Conservation (phyloP, 92 coral and sea anemone genomes). For the Diadumene lineata region DNA sequence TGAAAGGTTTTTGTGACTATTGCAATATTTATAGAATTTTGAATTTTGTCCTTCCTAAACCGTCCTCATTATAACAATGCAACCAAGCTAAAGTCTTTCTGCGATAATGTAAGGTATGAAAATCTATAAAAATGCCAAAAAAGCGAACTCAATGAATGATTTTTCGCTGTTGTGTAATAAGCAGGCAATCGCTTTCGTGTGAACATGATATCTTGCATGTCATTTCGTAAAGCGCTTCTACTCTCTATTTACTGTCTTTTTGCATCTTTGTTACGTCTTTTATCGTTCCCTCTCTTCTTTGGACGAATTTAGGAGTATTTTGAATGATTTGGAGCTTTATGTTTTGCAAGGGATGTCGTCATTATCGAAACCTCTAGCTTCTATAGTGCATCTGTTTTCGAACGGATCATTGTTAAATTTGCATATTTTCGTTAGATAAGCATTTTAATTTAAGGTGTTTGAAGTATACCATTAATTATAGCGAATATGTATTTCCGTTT, state of each 20-base stretch:
- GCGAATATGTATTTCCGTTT: too few relatives aligned
- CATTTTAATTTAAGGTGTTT: not conserved
- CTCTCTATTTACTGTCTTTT: too few relatives aligned
- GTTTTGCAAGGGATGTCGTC: too few relatives aligned
- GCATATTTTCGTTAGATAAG: not conserved
- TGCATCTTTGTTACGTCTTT: too few relatives aligned
- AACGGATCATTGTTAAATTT: not conserved
- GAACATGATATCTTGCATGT: not conserved
- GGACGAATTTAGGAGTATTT: not conserved
- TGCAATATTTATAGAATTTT: not conserved
- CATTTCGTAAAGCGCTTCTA: too few relatives aligned
- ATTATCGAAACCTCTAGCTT: too few relatives aligned
- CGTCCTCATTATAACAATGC: not conserved
- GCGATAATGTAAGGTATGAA: not conserved
- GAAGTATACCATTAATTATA: not conserved
- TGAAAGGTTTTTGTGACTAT: not conserved
- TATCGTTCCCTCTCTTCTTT: too few relatives aligned
- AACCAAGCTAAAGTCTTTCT: not conserved
- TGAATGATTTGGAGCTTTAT: too few relatives aligned
- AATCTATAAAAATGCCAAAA: not conserved
- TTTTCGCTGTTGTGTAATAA: constrained; percentile 7
- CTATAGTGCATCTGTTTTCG: not conserved
- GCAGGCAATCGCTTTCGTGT: not conserved
- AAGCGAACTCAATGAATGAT: not conserved
- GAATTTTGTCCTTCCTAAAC: not conserved